A percentile compares a stretch with the other conserved stretches of the same genome.
These are phyloP conservation scores for Dolomedes plantarius DNA, from an alignment of 2,888 invertebrate genomes.

Conservation along the genomic window DNA sequence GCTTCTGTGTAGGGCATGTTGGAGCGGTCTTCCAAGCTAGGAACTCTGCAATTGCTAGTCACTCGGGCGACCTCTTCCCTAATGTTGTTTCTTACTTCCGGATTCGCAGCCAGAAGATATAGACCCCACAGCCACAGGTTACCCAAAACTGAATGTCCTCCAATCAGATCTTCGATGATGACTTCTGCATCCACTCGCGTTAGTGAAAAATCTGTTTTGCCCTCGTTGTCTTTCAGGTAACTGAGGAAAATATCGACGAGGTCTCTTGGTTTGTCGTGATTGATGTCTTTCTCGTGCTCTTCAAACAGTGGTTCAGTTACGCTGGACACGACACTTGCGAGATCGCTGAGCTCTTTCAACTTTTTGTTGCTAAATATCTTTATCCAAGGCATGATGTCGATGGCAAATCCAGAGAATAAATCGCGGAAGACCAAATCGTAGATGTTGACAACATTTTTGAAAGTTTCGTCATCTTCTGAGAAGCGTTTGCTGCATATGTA, in stretches of 20 bases:
- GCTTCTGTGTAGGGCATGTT: conserved; percentile 88
- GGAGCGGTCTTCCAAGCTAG: conserved; percentile 81
- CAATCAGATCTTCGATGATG: conserved; percentile 83
- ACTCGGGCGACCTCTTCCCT: conserved; percentile 81
- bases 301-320: conserved; percentile 55
- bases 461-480: conserved; percentile 81
- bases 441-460: conserved; percentile 82
- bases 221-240: conserved; percentile 56
- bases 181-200: conserved; percentile 69
- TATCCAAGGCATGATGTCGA: conserved; percentile 90
- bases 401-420: conserved; percentile 90
- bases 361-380: conserved; percentile 82
- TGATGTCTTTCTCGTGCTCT: conserved; percentile 44
- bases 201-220: conserved; percentile 33
- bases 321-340: conserved; percentile 46
- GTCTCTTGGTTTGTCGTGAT: conserved; percentile 57
- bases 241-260: conserved; percentile 70
- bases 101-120: conserved; percentile 81
- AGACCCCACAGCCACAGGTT: conserved; percentile 85
- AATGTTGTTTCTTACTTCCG: conserved; percentile 81
- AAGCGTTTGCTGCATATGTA: conserved; percentile 90
- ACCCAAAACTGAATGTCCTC: conserved; percentile 91
- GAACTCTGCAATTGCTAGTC: conserved; percentile 75
- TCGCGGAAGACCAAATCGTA: conserved; percentile 95
- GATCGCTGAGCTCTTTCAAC: conserved; percentile 78